phyloP scores from a whole-genome alignment of 92 coral and sea anemone genomes.

The Phenganax subtilis region DNA sequence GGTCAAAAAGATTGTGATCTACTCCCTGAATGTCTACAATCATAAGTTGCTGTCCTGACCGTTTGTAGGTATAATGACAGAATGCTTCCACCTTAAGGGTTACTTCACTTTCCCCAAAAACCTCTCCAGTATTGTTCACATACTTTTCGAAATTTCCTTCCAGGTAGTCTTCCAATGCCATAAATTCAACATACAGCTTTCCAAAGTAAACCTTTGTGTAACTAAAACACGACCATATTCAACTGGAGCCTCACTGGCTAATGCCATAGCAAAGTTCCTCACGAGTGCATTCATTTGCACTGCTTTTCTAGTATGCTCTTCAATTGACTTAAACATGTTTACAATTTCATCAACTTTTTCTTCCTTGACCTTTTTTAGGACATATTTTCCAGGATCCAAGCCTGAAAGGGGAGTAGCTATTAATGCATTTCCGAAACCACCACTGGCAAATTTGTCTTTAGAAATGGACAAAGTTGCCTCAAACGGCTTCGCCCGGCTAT shows the following conservation, averaged over 20 bases:
- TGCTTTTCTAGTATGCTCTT: conserved; percentile 49
- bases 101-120: conserved; percentile 2
- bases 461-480: conserved; percentile 33
- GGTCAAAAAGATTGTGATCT: conserved; percentile 56
- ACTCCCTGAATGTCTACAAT: conserved; percentile 66
- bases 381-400: conserved; percentile 51
- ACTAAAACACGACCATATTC: too few species aligned
- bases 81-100: conserved; percentile 13
- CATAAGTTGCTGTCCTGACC: conserved; percentile 43
- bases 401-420: conserved; percentile 44
- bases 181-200: too few species aligned
- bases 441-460: conserved; percentile 49
- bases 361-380: conserved; percentile 46
- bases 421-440: conserved; percentile 50
- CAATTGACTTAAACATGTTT: conserved; percentile 35
- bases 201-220: too few species aligned
- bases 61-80: conserved; percentile 17
- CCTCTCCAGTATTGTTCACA: not conserved
- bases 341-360: conserved; percentile 42
- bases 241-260: too few species aligned
- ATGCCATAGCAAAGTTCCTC: too few species aligned
- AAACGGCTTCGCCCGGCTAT: not conserved
- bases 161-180: too few species aligned
- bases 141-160: not conserved
- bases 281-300: conserved; percentile 54